phyloP scores from a whole-genome alignment of 2,797 vertebrate genomes.

The Spizella passerina region DNA sequence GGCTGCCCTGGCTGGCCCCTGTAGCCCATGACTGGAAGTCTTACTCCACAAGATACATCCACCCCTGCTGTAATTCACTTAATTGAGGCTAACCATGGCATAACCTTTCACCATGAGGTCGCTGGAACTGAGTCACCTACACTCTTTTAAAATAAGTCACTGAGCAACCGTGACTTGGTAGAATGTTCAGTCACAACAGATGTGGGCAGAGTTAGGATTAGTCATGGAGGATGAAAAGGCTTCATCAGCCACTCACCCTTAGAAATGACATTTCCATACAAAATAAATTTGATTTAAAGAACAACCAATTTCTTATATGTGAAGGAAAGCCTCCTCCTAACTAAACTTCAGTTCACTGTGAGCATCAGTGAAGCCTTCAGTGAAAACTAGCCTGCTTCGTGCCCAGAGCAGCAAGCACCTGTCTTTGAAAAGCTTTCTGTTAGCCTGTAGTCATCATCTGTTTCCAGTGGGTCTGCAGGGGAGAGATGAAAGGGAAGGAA shows the following conservation, averaged over 20 bases:
- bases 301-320: background rate
- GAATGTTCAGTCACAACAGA: constrained; percentile 31
- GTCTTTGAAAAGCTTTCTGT: background rate
- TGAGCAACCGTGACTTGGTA: background rate
- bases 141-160: background rate
- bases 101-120: background rate
- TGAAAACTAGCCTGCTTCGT: background rate
- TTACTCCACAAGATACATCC: background rate
- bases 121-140: background rate
- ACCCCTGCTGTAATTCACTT: background rate
- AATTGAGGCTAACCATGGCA: background rate
- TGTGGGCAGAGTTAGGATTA: constrained; percentile 42
- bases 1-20: background rate
- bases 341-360: background rate
- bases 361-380: background rate
- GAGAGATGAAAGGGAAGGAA: background rate
- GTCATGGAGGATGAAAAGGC: constrained; percentile 5
- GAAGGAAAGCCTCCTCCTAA: background rate
- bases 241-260: background rate
- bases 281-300: background rate
- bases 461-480: background rate
- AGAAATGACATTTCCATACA: constrained; percentile 19
- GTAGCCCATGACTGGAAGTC: background rate
- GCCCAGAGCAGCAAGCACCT: background rate
- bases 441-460: background rate